Conservation (phyloP, 2,888 invertebrate species). For the Chymomyza amoena region DNA sequence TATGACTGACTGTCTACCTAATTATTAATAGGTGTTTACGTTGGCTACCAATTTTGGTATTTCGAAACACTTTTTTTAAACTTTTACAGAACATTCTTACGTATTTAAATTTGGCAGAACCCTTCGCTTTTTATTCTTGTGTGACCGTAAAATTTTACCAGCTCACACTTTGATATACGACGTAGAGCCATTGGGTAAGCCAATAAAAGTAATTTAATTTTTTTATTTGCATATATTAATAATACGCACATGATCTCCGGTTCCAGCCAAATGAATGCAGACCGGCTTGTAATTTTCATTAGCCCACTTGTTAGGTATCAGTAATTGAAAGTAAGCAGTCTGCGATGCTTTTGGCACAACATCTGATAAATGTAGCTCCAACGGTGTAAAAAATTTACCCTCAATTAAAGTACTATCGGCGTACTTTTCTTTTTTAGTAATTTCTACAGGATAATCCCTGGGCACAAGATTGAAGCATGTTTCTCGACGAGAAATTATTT, state of each 20-base stretch:
- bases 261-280: conserved; percentile 97
- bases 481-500: conserved; percentile 90
- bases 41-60: too few species aligned
- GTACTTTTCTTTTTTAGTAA: conserved; percentile 89
- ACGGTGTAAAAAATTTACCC: conserved; percentile 92
- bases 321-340: conserved; percentile 90
- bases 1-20: not conserved
- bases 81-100: too few species aligned
- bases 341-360: conserved; percentile 91
- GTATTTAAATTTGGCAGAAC: too few species aligned
- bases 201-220: too few species aligned
- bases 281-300: conserved; percentile 86
- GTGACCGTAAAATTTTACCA: too few species aligned
- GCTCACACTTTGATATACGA: too few species aligned
- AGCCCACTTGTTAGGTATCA: conserved; percentile 90
- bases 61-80: too few species aligned
- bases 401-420: conserved; percentile 88
- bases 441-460: conserved; percentile 89
- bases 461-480: conserved; percentile 90
- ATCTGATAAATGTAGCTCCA: conserved; percentile 89
- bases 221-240: not conserved
- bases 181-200: too few species aligned
- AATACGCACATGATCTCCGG: conserved; percentile 90
- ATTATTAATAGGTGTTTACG: too few species aligned
- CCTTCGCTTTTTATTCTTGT: too few species aligned